phyloP scores from a whole-genome alignment of 2,797 vertebrate species.

The Sandelia bainsii region DNA sequence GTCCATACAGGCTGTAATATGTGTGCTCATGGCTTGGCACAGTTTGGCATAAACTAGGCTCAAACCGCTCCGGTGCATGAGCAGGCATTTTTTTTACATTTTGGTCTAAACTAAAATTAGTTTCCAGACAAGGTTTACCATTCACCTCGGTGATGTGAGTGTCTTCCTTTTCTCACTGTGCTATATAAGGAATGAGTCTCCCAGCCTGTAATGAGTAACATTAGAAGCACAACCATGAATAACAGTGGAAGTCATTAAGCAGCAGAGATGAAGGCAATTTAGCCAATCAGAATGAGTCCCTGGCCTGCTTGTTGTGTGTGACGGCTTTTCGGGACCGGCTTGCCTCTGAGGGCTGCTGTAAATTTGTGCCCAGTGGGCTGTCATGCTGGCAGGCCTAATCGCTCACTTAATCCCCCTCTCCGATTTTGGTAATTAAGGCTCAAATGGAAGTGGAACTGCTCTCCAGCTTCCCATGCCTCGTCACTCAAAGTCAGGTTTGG shows the following conservation, averaged over 20 bases:
- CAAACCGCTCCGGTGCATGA: neutral
- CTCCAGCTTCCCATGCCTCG: constrained; percentile 34
- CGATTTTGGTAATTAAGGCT: constrained; percentile 80
- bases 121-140: neutral
- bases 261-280: constrained; percentile 43
- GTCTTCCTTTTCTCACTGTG: neutral
- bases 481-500: constrained; percentile 41
- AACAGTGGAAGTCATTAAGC: constrained; percentile 45
- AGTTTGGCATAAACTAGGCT: neutral
- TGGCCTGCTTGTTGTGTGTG: constrained; percentile 34
- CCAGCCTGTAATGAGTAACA: constrained; percentile 22
- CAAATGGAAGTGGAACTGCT: constrained; percentile 69
- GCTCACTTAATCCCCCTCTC: constrained; percentile 69
- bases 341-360: constrained; percentile 41
- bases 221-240: constrained; percentile 30
- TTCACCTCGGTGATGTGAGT: neutral
- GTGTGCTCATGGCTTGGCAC: too few relatives aligned
- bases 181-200: constrained; percentile 18
- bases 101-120: neutral
- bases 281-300: constrained; percentile 49
- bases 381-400: constrained; percentile 73
- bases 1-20: neutral
- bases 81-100: neutral
- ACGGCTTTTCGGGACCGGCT: constrained; percentile 40
- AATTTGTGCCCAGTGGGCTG: constrained; percentile 67